Evolutionary conservation across 2,113 vertebrate genomes (phyloP).

Genomic region (Xyrauchen texanus): DNA sequence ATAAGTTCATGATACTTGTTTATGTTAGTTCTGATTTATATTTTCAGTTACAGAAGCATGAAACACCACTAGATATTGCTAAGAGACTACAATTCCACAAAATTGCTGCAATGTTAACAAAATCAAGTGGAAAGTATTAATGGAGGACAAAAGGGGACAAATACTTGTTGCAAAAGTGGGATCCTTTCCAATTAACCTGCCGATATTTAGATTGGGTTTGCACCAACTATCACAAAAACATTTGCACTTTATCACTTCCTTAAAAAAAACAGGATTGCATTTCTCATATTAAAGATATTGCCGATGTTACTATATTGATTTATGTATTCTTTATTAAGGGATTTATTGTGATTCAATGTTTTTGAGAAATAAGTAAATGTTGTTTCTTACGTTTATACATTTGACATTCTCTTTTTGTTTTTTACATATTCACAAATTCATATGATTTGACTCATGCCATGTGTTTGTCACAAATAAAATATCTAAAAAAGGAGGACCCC

Average conservation of each 20-base stretch:
- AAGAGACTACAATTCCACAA: conserved; percentile 77
- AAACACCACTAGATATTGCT: conserved; percentile 85
- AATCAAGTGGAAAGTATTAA: conserved; percentile 59
- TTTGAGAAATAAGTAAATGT: not conserved
- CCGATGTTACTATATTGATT: not conserved
- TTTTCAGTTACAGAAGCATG: conserved; percentile 72
- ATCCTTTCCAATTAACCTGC: conserved; percentile 1
- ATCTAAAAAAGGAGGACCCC: too few species aligned
- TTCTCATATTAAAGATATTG: not conserved
- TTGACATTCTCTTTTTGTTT: too few species aligned
- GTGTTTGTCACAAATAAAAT: not conserved
- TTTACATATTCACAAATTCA: too few species aligned
- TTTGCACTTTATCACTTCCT: not conserved
- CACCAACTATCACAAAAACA: not conserved
- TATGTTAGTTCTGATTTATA: not conserved
- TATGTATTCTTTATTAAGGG: not conserved
- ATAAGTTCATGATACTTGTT: too few species aligned
- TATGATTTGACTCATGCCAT: not conserved
- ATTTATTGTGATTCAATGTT: not conserved
- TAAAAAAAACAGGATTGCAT: not conserved
- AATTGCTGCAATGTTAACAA: conserved; percentile 79
- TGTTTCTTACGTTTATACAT: too few species aligned
- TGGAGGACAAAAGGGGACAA: not conserved
- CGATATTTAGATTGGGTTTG: conserved; percentile 8
- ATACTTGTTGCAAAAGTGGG: not conserved